Base-by-base conservation (phyloP, 2,797 vertebrate genomes). In the Megalops cyprinoides region DNA sequence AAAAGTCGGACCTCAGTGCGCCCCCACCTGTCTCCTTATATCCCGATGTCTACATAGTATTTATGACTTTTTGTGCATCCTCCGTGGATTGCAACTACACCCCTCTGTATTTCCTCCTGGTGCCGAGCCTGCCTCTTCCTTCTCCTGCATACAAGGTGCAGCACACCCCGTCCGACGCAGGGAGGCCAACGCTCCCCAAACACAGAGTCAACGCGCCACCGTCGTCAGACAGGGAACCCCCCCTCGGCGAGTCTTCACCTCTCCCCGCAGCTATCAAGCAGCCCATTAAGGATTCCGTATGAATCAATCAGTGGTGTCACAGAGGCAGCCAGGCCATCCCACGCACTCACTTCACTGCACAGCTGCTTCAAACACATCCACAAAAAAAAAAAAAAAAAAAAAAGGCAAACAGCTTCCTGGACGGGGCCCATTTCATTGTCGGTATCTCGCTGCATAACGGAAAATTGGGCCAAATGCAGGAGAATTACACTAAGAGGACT, bases 261-360 rank as follows among this genome's bases (percentile, higher is more conserved):
- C 37, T 42, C 28, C 5, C 28, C 4, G 12, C 71, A 49, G 44
- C 42, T 18, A 46, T 46, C 20, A 48, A 42, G 23, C 44, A 25
- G 71, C 46, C 71, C 71, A 31, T 48, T 46, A 49, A 25, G 71
- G 44, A 74, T 74, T 74, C 42, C 14, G 44, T 74, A 28, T 8
- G 49, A 79, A 87, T 85, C 82, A 79, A 78, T 86, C 85, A 82
- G 81, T 31, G 0, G 10, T 18, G 34, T 62, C 46, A 25, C 49
- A 37, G 75, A 78, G 80, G 48, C 83, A 78, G 81, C n/a, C 15
- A 80, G 78, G n/a, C 65, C 28, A 0, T 83, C 83, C 87, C 80
- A 84, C 44, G 55, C 79, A 77, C 31, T 23, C 74, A 79, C 81
- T 82, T 60, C 25, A 14, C 56, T 62, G 23, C 56, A 15, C 81